These are phyloP conservation scores for Melinopterus prodromus DNA, from an alignment of 2,888 invertebrate species.

Conservation along the genomic window DNA sequence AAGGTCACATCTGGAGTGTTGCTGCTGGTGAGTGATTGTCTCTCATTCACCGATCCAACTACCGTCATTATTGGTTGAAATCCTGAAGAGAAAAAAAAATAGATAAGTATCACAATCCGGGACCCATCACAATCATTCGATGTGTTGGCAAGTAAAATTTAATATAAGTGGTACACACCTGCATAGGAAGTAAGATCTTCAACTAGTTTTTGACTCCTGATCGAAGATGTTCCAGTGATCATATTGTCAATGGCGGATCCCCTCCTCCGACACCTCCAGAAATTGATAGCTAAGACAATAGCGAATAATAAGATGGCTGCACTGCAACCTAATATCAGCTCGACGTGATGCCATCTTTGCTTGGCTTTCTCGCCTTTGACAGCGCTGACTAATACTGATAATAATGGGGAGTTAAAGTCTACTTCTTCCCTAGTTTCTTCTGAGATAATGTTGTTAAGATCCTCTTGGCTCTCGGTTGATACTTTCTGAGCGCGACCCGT, in stretches of 20 bases:
- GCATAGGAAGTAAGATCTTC: slow-evolving; percentile 64
- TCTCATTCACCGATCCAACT: slow-evolving; percentile 61
- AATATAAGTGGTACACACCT: slow-evolving; percentile 44
- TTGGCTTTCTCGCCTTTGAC: slow-evolving; percentile 68
- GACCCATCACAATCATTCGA: neutral
- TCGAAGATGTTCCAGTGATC: slow-evolving; percentile 68
- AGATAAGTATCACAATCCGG: neutral
- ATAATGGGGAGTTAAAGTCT: slow-evolving; percentile 63
- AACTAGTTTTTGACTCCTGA: slow-evolving; percentile 68
- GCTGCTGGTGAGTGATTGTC: slow-evolving; percentile 45
- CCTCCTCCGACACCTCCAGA: slow-evolving; percentile 68
- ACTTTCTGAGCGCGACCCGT: slow-evolving; percentile 71
- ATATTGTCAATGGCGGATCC: slow-evolving; percentile 64
- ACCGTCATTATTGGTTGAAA: slow-evolving; percentile 69
- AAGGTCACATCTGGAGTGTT: slow-evolving; percentile 55
- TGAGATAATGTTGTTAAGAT: slow-evolving; percentile 63
- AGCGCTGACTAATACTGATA: slow-evolving; percentile 71
- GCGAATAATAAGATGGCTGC: slow-evolving; percentile 63
- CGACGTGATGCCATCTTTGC: slow-evolving; percentile 65
- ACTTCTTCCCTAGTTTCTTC: slow-evolving; percentile 53
- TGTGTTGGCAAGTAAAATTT: neutral
- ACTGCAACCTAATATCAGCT: slow-evolving; percentile 67
- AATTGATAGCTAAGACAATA: slow-evolving; percentile 64
- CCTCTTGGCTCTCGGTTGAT: slow-evolving; percentile 71
- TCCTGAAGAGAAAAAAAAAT: slow-evolving; percentile 56